Percentiles rank a stretch among this genome's conserved stretches.
Evolutionary conservation across 1,140 invertebrate genomes (phyloP).

Genomic region (Leguminivora glycinivorella): DNA sequence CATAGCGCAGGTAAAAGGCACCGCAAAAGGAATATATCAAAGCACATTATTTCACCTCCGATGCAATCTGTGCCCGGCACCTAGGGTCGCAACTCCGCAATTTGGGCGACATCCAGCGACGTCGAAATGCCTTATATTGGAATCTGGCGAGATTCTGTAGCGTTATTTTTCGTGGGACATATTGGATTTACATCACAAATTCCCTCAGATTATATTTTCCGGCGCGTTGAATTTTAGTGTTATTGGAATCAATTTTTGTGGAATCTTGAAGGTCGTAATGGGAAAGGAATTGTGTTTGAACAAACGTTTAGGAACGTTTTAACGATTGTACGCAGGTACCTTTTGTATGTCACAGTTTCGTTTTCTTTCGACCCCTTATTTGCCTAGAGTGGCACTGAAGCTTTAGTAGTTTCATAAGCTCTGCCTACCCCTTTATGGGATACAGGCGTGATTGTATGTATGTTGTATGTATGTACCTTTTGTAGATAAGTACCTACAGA

Average conservation of each 20-base stretch:
- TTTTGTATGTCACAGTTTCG: too few species aligned
- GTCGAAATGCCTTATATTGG: slow-evolving; percentile 48
- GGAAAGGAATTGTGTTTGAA: background rate
- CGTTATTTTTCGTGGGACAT: slow-evolving; percentile 13
- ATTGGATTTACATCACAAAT: slow-evolving; percentile 15
- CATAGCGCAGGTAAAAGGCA: background rate
- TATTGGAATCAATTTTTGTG: background rate
- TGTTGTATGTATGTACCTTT: too few species aligned
- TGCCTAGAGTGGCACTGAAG: too few species aligned
- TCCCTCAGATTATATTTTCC: slow-evolving; percentile 24
- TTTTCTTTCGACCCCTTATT: too few species aligned
- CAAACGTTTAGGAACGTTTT: background rate
- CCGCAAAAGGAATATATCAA: slow-evolving; percentile 3
- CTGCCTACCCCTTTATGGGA: too few species aligned
- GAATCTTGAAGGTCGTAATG: background rate
- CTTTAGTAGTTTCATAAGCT: too few species aligned
- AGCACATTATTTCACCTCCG: background rate
- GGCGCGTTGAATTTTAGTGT: slow-evolving; percentile 30
- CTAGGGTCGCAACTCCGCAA: slow-evolving; percentile 28
- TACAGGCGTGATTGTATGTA: too few species aligned
- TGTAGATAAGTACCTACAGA: too few species aligned
- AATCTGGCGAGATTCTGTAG: slow-evolving; percentile 39
- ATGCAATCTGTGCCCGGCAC: slow-evolving; percentile 15
- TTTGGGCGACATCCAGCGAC: slow-evolving; percentile 32
- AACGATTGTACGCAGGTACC: too few species aligned